Percentiles rank a stretch among this genome's conserved stretches.
Evolutionary conservation across 2,113 vertebrate genomes (phyloP).

Genomic region (Poeciliopsis turrubarensis): DNA sequence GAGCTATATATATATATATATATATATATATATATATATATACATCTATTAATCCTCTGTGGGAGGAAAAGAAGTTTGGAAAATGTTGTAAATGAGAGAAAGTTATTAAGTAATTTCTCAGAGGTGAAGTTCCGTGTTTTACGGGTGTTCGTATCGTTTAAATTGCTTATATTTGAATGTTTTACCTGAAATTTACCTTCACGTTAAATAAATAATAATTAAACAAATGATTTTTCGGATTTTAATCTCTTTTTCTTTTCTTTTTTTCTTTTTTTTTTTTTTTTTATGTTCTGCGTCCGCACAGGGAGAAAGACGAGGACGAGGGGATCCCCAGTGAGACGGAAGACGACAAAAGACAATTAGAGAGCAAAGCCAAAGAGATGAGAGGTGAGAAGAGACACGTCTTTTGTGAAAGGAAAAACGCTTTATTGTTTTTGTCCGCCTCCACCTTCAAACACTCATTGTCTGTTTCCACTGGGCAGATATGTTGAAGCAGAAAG

Average conservation of each 20-base stretch:
- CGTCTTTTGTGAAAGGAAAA: neutral
- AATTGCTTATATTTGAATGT: neutral
- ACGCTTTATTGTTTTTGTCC: neutral
- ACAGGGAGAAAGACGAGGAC: conserved; percentile 94
- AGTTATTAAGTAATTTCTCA: neutral
- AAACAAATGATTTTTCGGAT: neutral
- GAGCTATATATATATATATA: neutral
- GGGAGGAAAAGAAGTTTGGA: neutral
- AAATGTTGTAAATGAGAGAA: neutral
- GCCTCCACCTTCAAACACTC: neutral
- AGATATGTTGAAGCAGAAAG: conserved; percentile 93
- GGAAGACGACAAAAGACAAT: conserved; percentile 90
- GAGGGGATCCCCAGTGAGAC: conserved; percentile 96
- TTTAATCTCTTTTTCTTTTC: neutral
- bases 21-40: no score
- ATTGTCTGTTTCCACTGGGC: conserved; percentile 20
- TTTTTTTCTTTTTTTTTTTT: neutral
- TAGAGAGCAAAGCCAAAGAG: conserved; percentile 88
- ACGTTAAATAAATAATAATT: neutral
- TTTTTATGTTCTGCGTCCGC: neutral
- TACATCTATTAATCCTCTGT: neutral
- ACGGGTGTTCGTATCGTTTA: neutral
- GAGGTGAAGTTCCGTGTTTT: neutral
- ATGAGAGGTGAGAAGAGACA: conserved; percentile 86
- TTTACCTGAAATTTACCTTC: neutral